A percentile compares a stretch with the other conserved stretches of the same genome.
These are phyloP conservation scores for Lindbergichthys nudifrons DNA, from an alignment of 2,797 vertebrate species.

Conservation along the genomic window DNA sequence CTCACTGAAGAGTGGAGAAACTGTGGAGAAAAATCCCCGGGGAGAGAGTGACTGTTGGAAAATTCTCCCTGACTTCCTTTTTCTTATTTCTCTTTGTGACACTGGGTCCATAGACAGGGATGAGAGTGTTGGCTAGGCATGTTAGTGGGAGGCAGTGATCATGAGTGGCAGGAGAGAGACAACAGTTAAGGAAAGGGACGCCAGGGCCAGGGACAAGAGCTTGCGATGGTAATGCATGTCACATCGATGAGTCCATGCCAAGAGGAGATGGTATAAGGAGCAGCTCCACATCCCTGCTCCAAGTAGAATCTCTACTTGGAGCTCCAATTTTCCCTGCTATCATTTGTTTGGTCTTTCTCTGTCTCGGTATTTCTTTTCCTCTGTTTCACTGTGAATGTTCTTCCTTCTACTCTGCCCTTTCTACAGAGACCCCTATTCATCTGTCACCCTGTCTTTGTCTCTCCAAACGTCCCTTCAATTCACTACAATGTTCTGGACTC, in stretches of 20 bases:
- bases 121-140: conserved; percentile 43
- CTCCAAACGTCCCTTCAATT: conserved; percentile 39
- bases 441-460: conserved; percentile 34
- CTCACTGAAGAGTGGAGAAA: conserved; percentile 49
- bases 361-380: conserved; percentile 42
- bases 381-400: conserved; percentile 29
- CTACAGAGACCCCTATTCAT: conserved; percentile 38
- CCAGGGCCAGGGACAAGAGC: conserved; percentile 52
- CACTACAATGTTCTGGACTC: neutral
- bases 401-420: neutral
- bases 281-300: conserved; percentile 57
- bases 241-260: conserved; percentile 79
- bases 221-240: conserved; percentile 77
- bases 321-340: conserved; percentile 52
- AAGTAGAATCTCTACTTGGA: conserved; percentile 32
- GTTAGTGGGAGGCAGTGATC: conserved; percentile 65
- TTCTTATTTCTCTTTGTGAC: conserved; percentile 71
- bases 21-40: conserved; percentile 44
- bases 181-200: conserved; percentile 47
- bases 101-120: conserved; percentile 53
- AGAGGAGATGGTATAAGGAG: conserved; percentile 73
- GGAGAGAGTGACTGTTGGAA: conserved; percentile 74
- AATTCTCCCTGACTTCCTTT: conserved; percentile 68
- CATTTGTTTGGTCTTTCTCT: conserved; percentile 56
- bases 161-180: conserved; percentile 64